phyloP scores from a whole-genome alignment of 2,113 vertebrate genomes.

The Lepus americanus region DNA sequence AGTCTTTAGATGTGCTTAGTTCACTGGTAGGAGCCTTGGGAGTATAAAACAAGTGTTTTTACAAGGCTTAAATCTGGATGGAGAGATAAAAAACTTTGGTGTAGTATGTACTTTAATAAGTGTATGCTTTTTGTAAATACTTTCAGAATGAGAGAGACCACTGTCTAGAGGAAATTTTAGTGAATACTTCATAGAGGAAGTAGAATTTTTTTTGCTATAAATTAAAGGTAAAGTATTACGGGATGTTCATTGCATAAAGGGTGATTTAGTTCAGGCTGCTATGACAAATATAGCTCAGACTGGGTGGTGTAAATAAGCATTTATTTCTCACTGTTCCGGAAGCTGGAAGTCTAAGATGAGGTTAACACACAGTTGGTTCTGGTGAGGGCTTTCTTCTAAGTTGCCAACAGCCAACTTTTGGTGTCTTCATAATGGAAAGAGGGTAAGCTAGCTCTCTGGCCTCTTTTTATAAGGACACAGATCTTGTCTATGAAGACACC shows the following conservation, averaged over 20 bases:
- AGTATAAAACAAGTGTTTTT: neutral
- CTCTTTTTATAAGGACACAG: neutral
- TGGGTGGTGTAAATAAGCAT: neutral
- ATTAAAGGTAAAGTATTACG: neutral
- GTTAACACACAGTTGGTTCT: neutral
- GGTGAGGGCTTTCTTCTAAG: neutral
- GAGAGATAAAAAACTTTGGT: slow-evolving; percentile 38
- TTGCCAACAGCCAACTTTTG: neutral
- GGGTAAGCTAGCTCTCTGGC: neutral
- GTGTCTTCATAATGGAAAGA: neutral
- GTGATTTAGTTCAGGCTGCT: neutral
- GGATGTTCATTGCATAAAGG: neutral
- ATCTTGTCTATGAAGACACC: neutral
- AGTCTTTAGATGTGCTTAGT: neutral
- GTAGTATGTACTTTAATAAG: slow-evolving; percentile 27
- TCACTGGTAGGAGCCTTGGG: neutral
- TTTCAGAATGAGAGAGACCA: neutral
- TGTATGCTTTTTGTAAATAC: neutral
- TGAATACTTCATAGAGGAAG: neutral
- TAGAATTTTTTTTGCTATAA: neutral
- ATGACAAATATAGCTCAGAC: neutral
- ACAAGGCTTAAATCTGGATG: neutral
- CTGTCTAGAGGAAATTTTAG: slow-evolving; percentile 22
- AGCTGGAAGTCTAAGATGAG: neutral
- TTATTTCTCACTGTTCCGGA: neutral